Conservation (phyloP, 2,797 vertebrate genomes). For the Gephyroberyx darwinii region DNA sequence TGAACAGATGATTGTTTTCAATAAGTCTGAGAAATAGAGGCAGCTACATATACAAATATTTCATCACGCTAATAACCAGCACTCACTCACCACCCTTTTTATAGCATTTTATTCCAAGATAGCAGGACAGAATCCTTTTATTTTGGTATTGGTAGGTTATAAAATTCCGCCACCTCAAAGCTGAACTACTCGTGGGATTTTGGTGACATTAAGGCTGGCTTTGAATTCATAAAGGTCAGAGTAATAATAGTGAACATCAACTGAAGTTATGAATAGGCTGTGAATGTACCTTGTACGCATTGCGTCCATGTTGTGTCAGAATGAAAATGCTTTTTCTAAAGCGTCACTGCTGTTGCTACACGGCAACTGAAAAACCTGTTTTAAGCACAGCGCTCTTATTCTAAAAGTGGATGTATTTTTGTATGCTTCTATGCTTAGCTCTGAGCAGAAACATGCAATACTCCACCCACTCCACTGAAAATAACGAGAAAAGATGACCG, state of each 20-base stretch:
- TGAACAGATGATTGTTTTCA: not conserved
- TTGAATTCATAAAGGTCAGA: slow-evolving; percentile 36
- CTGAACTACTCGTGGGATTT: slow-evolving; percentile 16
- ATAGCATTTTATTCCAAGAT: slow-evolving; percentile 1
- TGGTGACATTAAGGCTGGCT: slow-evolving; percentile 31
- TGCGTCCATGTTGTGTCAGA: not conserved
- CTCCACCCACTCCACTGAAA: slow-evolving; percentile 3
- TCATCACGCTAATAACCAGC: not conserved
- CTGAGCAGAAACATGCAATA: not conserved
- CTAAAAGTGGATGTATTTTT: not conserved
- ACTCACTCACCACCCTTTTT: not conserved
- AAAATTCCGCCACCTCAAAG: slow-evolving; percentile 11
- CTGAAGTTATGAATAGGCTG: slow-evolving; percentile 8
- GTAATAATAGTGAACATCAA: slow-evolving; percentile 6
- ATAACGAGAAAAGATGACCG: not conserved
- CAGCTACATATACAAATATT: not conserved
- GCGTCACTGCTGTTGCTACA: not conserved
- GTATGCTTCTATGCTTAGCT: not conserved
- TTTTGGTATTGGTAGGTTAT: not conserved
- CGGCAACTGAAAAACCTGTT: not conserved
- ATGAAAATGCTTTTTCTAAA: slow-evolving; percentile 1
- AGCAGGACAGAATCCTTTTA: slow-evolving; percentile 2
- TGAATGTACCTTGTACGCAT: not conserved
- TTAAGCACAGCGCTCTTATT: not conserved
- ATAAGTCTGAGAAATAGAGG: not conserved